phyloP scores from a whole-genome alignment of 2,797 vertebrate species.

The Trachurus trachurus region DNA sequence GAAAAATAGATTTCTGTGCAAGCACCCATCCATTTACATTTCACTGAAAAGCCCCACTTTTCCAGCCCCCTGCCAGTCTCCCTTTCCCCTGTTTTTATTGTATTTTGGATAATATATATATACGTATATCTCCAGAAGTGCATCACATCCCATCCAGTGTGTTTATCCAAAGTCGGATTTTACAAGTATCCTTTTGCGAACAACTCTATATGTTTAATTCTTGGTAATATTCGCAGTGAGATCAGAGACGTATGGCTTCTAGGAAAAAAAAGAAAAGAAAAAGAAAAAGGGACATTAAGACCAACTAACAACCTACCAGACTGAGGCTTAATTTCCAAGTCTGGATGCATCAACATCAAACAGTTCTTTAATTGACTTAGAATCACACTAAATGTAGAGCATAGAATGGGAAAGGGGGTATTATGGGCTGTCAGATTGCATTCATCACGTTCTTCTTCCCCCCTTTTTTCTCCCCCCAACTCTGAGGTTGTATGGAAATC shows the following conservation, averaged over 20 bases:
- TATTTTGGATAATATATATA: slow-evolving; percentile 27
- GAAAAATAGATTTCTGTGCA: slow-evolving; percentile 70
- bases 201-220: background rate
- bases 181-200: background rate
- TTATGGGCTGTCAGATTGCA: slow-evolving; percentile 83
- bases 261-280: background rate
- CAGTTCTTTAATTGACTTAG: slow-evolving; percentile 83
- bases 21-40: slow-evolving; percentile 68
- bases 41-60: slow-evolving; percentile 52
- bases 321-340: slow-evolving; percentile 74
- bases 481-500: slow-evolving; percentile 60
- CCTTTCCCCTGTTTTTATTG: slow-evolving; percentile 16
- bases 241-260: background rate
- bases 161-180: slow-evolving; percentile 13
- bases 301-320: slow-evolving; percentile 50
- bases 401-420: slow-evolving; percentile 78
- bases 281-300: background rate
- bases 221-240: background rate
- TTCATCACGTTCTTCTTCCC: slow-evolving; percentile 70
- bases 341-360: slow-evolving; percentile 82
- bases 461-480: slow-evolving; percentile 56
- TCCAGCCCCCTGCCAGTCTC: slow-evolving; percentile 15
- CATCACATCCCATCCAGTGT: background rate
- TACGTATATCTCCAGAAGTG: slow-evolving; percentile 19
- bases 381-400: slow-evolving; percentile 79